Conservation (phyloP, 37 sponge, comb jelly and placozoan species). For the Petrosia ficiformis region DNA sequence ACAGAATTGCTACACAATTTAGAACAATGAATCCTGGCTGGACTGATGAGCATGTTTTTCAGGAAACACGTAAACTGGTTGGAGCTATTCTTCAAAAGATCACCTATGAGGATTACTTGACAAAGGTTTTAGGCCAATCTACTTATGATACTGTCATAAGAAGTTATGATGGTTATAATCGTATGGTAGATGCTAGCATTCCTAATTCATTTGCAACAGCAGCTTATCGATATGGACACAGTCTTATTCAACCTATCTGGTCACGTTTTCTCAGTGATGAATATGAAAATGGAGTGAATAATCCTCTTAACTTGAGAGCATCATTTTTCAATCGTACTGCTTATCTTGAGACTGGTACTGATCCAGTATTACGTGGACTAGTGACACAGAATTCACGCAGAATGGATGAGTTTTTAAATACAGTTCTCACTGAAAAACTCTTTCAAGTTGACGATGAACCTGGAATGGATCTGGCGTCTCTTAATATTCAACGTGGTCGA, state of each 20-base stretch:
- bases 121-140: slow-evolving; percentile 57
- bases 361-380: slow-evolving; percentile 67
- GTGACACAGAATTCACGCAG: slow-evolving; percentile 22
- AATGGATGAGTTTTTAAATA: slow-evolving; percentile 68
- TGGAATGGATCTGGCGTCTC: slow-evolving; percentile 76
- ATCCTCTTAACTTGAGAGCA: slow-evolving; percentile 50
- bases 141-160: slow-evolving; percentile 3
- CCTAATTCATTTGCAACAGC: slow-evolving; percentile 77
- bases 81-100: slow-evolving; percentile 83
- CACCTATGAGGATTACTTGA: slow-evolving; percentile 82
- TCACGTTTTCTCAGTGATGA: slow-evolving; percentile 36
- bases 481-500: slow-evolving; percentile 88
- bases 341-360: slow-evolving; percentile 38
- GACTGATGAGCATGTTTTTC: slow-evolving; percentile 85
- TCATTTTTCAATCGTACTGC: slow-evolving; percentile 65
- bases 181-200: slow-evolving; percentile 52
- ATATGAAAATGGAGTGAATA: slow-evolving; percentile 22
- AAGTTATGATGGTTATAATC: slow-evolving; percentile 49
- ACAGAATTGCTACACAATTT: slow-evolving; percentile 24
- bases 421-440: slow-evolving; percentile 59
- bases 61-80: slow-evolving; percentile 83
- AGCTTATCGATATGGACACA: slow-evolving; percentile 88
- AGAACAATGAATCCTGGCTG: slow-evolving; percentile 66
- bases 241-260: slow-evolving; percentile 58
- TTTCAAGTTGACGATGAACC: slow-evolving; percentile 20